Evolutionary conservation across 2,888 invertebrate genomes (phyloP).

Genomic region (Caenorhabditis plicata): DNA sequence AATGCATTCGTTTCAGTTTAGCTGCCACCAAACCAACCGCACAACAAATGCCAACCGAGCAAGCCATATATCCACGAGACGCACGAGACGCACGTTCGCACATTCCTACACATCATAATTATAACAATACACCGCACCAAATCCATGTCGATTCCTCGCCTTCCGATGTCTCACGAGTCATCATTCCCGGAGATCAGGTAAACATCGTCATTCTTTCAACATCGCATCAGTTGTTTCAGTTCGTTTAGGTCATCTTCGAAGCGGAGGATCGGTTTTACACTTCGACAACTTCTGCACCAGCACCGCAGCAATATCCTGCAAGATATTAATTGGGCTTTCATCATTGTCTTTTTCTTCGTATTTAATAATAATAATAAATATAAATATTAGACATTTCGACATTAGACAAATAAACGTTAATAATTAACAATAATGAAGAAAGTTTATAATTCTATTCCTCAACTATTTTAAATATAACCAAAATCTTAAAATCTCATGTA

Average conservation of each 20-base stretch:
- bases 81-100: neutral
- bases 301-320: constrained; percentile 19
- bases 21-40: constrained; percentile 4
- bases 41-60: constrained; percentile 1
- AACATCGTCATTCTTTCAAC: too few species aligned
- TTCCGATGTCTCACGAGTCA: constrained; percentile 25
- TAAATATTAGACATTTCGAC: too few species aligned
- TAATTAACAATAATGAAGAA: too few species aligned
- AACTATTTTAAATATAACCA: too few species aligned
- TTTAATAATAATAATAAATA: too few species aligned
- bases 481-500: too few species aligned
- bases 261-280: constrained; percentile 53
- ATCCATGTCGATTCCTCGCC: constrained; percentile 28
- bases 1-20: constrained; percentile 23
- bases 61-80: constrained; percentile 6
- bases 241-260: constrained; percentile 33
- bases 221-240: too few species aligned
- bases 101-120: too few species aligned
- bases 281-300: constrained; percentile 48
- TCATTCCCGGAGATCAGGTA: constrained; percentile 19
- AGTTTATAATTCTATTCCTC: too few species aligned
- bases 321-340: constrained; percentile 15
- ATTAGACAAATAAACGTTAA: too few species aligned
- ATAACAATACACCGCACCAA: too few species aligned
- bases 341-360: constrained; percentile 2